A percentile compares a stretch with the other conserved stretches of the same genome.
Conservation (phyloP, 2,888 invertebrate species). For the Steinernema hermaphroditum region DNA sequence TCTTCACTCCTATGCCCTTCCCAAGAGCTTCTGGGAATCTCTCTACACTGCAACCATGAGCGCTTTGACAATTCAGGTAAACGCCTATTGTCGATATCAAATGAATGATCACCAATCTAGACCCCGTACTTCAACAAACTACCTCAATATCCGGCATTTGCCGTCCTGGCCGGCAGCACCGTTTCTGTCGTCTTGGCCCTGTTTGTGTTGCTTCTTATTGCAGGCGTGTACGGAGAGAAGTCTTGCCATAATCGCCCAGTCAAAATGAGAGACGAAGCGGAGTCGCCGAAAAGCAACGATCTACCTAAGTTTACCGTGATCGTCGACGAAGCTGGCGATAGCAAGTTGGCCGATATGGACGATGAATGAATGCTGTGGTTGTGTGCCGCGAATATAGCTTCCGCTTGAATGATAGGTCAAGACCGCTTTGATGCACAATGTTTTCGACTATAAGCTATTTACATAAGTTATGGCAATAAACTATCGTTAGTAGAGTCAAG, state of each 20-base stretch:
- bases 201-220: conserved; percentile 43
- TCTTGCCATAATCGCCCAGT: not conserved
- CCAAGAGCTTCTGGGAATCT: conserved; percentile 53
- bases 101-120: conserved; percentile 21
- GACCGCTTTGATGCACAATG: no score
- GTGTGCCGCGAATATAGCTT: not conserved
- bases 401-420: not conserved
- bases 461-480: no score
- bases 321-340: conserved; percentile 21
- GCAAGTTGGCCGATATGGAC: not conserved
- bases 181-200: conserved; percentile 45
- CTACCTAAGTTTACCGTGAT: conserved; percentile 12
- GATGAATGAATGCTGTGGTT: not conserved
- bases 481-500: no score
- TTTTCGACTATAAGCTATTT: no score
- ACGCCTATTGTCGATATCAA: not conserved
- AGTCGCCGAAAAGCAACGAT: conserved; percentile 19
- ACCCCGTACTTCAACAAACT: conserved; percentile 41
- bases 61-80: conserved; percentile 57
- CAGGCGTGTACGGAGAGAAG: conserved; percentile 38
- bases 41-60: conserved; percentile 53
- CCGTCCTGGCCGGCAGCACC: conserved; percentile 40
- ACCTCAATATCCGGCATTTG: conserved; percentile 38
- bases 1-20: conserved; percentile 33
- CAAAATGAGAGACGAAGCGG: not conserved